Percentiles rank a stretch among this genome's conserved stretches.
phyloP scores from a whole-genome alignment of 2,888 invertebrate genomes.

The Drosophila sordidula region DNA sequence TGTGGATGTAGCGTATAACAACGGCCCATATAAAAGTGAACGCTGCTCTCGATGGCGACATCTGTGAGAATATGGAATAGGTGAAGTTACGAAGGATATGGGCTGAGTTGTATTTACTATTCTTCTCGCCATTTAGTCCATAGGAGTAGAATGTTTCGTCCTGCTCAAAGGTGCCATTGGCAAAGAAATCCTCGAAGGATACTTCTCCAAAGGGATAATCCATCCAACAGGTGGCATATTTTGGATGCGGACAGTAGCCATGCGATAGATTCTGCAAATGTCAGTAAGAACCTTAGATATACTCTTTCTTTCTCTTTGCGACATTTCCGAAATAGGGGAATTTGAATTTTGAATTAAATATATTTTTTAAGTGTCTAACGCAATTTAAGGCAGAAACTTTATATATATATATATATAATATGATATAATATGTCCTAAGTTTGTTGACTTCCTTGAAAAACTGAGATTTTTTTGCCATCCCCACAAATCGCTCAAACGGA shows the following conservation, averaged over 20 bases:
- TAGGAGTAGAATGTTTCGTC: conserved; percentile 86
- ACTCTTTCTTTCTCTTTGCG: too few relatives aligned
- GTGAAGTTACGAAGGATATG: background rate
- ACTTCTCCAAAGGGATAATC: conserved; percentile 87
- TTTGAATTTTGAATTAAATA: too few relatives aligned
- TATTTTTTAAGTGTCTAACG: too few relatives aligned
- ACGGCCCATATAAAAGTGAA: conserved; percentile 87
- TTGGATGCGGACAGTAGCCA: conserved; percentile 85
- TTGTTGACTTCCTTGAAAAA: too few relatives aligned
- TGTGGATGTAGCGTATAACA: conserved; percentile 88
- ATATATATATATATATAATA: too few relatives aligned
- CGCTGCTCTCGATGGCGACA: conserved; percentile 85
- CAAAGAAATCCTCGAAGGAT: conserved; percentile 87
- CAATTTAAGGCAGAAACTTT: too few relatives aligned
- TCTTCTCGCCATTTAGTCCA: conserved; percentile 86
- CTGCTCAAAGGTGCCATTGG: conserved; percentile 87
- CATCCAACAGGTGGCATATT: conserved; percentile 86
- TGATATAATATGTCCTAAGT: too few relatives aligned
- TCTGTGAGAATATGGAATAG: conserved; percentile 82
- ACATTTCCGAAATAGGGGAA: too few relatives aligned
- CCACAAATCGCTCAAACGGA: too few relatives aligned
- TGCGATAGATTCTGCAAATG: conserved; percentile 53
- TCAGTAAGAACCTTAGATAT: too few relatives aligned
- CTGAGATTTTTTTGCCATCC: too few relatives aligned
- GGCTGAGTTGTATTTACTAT: conserved; percentile 85